Evolutionary conservation across 1,140 invertebrate genomes (phyloP).

Genomic region (Drosophila fuyamai): DNA sequence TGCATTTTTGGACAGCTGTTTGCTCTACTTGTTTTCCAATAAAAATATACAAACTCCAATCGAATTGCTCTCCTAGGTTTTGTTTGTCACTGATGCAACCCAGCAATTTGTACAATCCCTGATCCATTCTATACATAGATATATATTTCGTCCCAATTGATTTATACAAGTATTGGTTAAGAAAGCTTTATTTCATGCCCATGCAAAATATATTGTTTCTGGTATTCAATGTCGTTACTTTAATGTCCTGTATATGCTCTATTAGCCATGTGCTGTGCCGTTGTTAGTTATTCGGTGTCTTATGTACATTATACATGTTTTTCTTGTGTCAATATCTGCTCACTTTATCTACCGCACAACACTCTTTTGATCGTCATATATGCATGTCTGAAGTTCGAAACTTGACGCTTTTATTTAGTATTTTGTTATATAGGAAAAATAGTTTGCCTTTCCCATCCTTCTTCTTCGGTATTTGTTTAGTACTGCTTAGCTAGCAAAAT

Average conservation of each 20-base stretch:
- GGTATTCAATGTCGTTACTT: slow-evolving; percentile 16
- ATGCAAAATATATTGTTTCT: slow-evolving; percentile 54
- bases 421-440: slow-evolving; percentile 64
- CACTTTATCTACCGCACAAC: slow-evolving; percentile 54
- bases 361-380: slow-evolving; percentile 68
- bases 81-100: slow-evolving; percentile 43
- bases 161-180: slow-evolving; percentile 51
- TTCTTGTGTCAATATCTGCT: slow-evolving; percentile 13
- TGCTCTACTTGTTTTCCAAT: slow-evolving; percentile 17
- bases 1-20: slow-evolving; percentile 63
- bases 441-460: slow-evolving; percentile 43
- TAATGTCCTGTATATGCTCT: slow-evolving; percentile 23
- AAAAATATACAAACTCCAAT: slow-evolving; percentile 53
- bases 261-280: slow-evolving; percentile 30
- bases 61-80: slow-evolving; percentile 48
- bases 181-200: slow-evolving; percentile 45
- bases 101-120: slow-evolving; percentile 68
- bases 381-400: slow-evolving; percentile 57
- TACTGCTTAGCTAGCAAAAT: slow-evolving; percentile 56
- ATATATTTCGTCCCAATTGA: slow-evolving; percentile 43
- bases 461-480: slow-evolving; percentile 15
- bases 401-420: slow-evolving; percentile 31
- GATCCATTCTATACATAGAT: slow-evolving; percentile 32
- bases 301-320: slow-evolving; percentile 50
- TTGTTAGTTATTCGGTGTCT: slow-evolving; percentile 22